Evolutionary conservation across 2,888 invertebrate species (phyloP), one percentile per base, ranked within the genome.

Genomic region (Chymomyza amoena): DNA sequence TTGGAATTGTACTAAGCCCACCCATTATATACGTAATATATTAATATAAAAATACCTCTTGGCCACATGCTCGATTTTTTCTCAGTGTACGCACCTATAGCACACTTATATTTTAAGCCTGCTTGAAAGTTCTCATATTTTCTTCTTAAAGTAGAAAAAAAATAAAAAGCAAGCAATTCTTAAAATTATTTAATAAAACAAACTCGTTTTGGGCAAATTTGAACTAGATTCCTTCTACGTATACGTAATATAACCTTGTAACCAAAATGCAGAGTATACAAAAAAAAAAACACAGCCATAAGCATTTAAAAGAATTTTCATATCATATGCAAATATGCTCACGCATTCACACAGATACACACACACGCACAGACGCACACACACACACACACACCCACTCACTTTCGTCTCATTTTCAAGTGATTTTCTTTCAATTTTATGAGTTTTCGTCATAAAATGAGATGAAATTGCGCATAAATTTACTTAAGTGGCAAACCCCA

Each of bases 221-320:
- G 32, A 7, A 32, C 32, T 7, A 6, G 9, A 6, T 32, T 3
- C 7, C 32, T 9, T 15, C 39, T 18, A 36, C 51, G 51, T 16
- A 51, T 32, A 32, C 32, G 32, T 9, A 32, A 32, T 32, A 32
- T 32, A 32, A 32, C 32, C 32, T 32, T 32, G 32, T 32, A 32
- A 32, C 32, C 32, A 32, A 6, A 6, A 7, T 32, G 32, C 32
- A 32, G 32, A 7, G 32, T 32, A 32, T 32, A 32, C 0, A 4
- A 32, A 9, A 32, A 45, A 45, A 45, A 45, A 32, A 32, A 32
- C 32, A 18, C 16, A 13, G 45, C 25, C 77, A 84, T 86, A 86
- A 86, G 87, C 85, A 82, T 84, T 84, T 87, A 76, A 85, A 87
- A 77, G 77, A 83, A 80, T 84, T 87, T 87, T 79, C 87, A 87